Base-by-base conservation (phyloP, 2,888 invertebrate species). In the Drosophila anomalata region DNA sequence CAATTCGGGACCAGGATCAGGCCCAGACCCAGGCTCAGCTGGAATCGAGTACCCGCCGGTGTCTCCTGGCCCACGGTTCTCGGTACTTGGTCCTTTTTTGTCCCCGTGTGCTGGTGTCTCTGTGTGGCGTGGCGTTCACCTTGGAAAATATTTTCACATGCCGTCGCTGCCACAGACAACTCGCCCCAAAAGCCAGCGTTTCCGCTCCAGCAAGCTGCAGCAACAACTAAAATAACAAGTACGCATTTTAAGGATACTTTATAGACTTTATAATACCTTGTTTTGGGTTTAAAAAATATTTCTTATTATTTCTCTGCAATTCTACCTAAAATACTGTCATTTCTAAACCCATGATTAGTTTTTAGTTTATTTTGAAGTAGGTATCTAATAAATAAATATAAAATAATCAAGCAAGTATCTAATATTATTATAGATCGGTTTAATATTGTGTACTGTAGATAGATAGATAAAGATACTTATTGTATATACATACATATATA, bases 131-230 rank as follows among this genome's bases (percentile, higher is more conserved):
- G 87, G 77, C 76, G 76, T 78, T 83, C 77, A 85, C 85, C 85
- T 85, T 85, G 85, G 87, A 75, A 85, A 86, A 77, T 83, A 86
- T 83, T 88, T 88, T 83, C 87, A 79, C 78, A 77, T 66, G 73
- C 71, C 69, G 79, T 73, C 83, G 67, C 75, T 41, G 31, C 54
- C 60, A 65, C 67, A 66, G 39, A 63, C 46, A 46, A 39, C 52
- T 52, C 46, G 36, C 46, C 29, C 63, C 66, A 46, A 66, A 62
- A 53, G 72, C 68, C 76, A 70, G 74, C 78, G 72, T 82, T 79
- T 77, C 85, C 83, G 88, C 83, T 82, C 66, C 83, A 66, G 61
- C 72, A 59, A 77, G 66, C 69, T 75, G 78, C 78, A 59, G 44
- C 76, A 74, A 60, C 67, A 76, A 65, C 75, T 52, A 52, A 68